These are phyloP conservation scores for Phrixothrix hirtus DNA, from an alignment of 2,888 invertebrate species.

Conservation along the genomic window DNA sequence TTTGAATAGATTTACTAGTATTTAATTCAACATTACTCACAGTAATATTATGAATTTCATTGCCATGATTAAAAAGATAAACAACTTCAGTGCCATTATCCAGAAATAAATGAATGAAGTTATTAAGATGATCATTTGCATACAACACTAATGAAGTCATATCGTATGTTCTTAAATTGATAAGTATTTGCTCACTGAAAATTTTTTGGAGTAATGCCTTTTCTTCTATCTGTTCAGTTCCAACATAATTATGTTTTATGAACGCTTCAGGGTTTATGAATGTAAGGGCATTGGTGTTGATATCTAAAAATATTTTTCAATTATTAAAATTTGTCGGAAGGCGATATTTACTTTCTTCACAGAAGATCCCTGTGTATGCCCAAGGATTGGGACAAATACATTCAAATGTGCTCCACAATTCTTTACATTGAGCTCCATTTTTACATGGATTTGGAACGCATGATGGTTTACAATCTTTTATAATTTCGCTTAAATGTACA, in stretches of 20 bases:
- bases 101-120: constrained; percentile 88
- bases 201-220: constrained; percentile 71
- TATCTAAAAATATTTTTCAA: constrained; percentile 64
- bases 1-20: constrained; percentile 83
- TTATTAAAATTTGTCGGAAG: background rate
- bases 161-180: constrained; percentile 88
- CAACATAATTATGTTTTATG: constrained; percentile 77
- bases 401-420: constrained; percentile 89
- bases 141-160: constrained; percentile 81
- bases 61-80: constrained; percentile 81
- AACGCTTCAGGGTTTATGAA: constrained; percentile 81
- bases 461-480: constrained; percentile 90
- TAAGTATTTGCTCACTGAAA: constrained; percentile 78
- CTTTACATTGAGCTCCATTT: constrained; percentile 88
- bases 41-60: constrained; percentile 78
- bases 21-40: constrained; percentile 75
- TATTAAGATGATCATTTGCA: constrained; percentile 90
- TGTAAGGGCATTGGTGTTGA: constrained; percentile 86
- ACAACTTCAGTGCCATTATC: constrained; percentile 78
- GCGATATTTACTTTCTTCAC: constrained; percentile 80
- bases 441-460: constrained; percentile 93
- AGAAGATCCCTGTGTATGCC: constrained; percentile 89
- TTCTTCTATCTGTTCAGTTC: constrained; percentile 56
- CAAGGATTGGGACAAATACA: constrained; percentile 91
- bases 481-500: constrained; percentile 87